Evolutionary conservation across 2,797 vertebrate genomes (phyloP), one percentile per base, ranked within the genome.

Genomic region (Heliangelus exortis): DNA sequence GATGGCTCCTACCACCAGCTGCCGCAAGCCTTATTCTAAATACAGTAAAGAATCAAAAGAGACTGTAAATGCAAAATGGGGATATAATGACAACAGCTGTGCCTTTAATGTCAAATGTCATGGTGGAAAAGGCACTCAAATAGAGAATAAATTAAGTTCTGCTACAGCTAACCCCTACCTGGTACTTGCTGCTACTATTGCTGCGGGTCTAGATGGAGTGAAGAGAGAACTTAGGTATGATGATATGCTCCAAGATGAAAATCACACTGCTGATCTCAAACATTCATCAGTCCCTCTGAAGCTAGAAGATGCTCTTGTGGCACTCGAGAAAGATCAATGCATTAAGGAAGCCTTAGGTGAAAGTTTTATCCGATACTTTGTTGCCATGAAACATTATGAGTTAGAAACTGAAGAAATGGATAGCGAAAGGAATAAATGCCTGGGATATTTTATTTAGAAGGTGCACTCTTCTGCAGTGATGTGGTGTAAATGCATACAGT

Each of bases 381-480:
- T 99, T 36, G 98, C 98, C 76, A 98, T 99, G 98, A 99, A 99
- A 95, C 98, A 97, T 80, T 98, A 99, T 85, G 99, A 99, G 95
- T 98, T 99, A 84, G 99, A 99, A 97, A 99, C 98, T 5, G 98
- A 99, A 97, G 98, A 99, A 95, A 95, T 98, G 82, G 98, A 99
- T 67, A 97, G 98, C 0, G 99, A 99, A 93, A 98, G 98, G 77
- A 99, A 99, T 96, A 99, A 98, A 96, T 99, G 98, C 95, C 96
- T 99, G 68, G 99, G 99, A 51, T 99, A 99, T 96, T 99, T 99
- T 90, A 99, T 99, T 95, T 99, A 98, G 96, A 90, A 54, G 29
- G 45, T 59, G 7, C 13, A 20, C 6, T 51, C 23, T 83, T 81
- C 39, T 88, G 55, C 61, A 67, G 69, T 81, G 77, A 19, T 93